Base-by-base conservation (phyloP, 2,888 invertebrate species). In the Idaea biselata region DNA sequence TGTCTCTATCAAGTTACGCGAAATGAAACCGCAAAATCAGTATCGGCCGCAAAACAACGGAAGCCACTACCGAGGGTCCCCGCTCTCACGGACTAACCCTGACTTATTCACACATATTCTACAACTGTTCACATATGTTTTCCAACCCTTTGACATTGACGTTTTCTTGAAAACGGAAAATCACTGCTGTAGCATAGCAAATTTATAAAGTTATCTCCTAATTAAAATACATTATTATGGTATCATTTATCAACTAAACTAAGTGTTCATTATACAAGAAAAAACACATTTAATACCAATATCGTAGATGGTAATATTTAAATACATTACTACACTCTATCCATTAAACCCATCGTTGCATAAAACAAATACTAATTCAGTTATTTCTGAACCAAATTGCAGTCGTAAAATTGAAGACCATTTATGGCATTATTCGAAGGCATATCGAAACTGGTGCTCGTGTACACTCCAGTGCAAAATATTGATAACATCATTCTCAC, bases 1-100 rank as follows among this genome's bases (percentile, higher is more conserved):
- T 77, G 79, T 79, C 81, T 89, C 86, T 86, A 90, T 92, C 92
- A 84, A 78, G 90, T 92, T 92, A 91, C 92, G 92, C 90, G 83
- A 91, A 91, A 91, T 87, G 86, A 84, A 87, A 92, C 92, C 92
- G 83, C 91, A 91, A 89, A 89, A 89, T 90, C 91, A 87, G 86
- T 81, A 86, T 68, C 79, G 77, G 78, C 90, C 91, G 80, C 92
- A 89, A 81, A 84, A 88, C 91, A 87, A 80, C 92, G 92, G 92
- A 92, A 91, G 91, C 86, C 86, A 77, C 81, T 80, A 73, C 65
- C 77, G 79, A 76, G 80, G 81, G 83, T 80, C 79, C 80, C 81
- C 74, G 75, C 83, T 90, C 88, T 81, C 88, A 88, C 85, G 86
- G 79, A 77, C 70, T 69, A 74, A 76, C 75, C 78, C 77, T 82